Conservation (phyloP, 2,888 invertebrate species). For the Chromoteleia sp. region DNA sequence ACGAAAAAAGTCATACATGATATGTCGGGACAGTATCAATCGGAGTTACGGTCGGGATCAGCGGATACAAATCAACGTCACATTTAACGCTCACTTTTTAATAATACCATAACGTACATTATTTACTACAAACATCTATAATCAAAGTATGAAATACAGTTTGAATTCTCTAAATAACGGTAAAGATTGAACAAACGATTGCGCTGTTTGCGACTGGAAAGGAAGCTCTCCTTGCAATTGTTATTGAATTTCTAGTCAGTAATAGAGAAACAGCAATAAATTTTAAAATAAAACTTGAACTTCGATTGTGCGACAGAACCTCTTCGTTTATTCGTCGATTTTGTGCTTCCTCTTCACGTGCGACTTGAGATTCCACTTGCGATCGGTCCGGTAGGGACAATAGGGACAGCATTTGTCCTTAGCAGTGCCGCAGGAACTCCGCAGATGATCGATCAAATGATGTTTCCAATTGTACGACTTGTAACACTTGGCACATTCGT, state of each 20-base stretch:
- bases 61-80: constrained; percentile 25
- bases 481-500: constrained; percentile 67
- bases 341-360: constrained; percentile 77
- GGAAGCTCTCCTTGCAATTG: not conserved
- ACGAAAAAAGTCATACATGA: not conserved
- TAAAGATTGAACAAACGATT: constrained; percentile 4
- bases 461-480: constrained; percentile 73
- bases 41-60: constrained; percentile 18
- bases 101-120: constrained; percentile 37
- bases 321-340: constrained; percentile 29
- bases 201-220: constrained; percentile 1
- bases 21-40: constrained; percentile 21
- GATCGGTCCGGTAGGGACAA: constrained; percentile 78
- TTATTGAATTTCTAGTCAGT: not conserved
- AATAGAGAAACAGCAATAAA: not conserved
- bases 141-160: constrained; percentile 18
- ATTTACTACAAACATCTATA: constrained; percentile 26
- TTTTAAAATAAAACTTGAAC: not conserved
- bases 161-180: not conserved
- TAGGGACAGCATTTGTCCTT: constrained; percentile 79
- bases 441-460: constrained; percentile 78
- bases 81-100: constrained; percentile 28
- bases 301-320: not conserved
- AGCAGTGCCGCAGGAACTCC: constrained; percentile 78
- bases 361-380: constrained; percentile 77